A percentile compares a stretch with the other conserved stretches of the same genome.
These are phyloP conservation scores for Petrolisthes manimaculis DNA, from an alignment of 2,888 invertebrate genomes.

Conservation along the genomic window DNA sequence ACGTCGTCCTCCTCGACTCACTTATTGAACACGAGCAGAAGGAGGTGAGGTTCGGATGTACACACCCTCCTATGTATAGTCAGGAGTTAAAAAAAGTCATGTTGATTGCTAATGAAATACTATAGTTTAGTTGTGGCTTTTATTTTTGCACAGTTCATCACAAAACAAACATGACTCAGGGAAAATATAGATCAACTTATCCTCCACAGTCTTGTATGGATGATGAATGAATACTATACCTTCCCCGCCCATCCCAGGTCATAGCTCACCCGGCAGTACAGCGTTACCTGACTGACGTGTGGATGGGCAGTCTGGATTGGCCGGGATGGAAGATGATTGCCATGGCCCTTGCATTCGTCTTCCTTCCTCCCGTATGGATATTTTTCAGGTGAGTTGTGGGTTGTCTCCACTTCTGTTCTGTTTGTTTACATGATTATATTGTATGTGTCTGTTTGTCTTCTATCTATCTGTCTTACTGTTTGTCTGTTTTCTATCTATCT, in stretches of 20 bases:
- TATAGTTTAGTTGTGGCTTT: too few species aligned
- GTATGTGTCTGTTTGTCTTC: neutral
- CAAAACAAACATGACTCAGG: neutral
- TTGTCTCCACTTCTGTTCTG: neutral
- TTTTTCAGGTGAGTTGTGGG: constrained; percentile 78
- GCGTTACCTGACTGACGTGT: constrained; percentile 96
- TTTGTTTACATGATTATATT: neutral
- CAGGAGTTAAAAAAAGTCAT: too few species aligned
- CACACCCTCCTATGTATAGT: neutral
- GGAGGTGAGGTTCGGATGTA: constrained; percentile 74
- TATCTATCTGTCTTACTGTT: neutral
- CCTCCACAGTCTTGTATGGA: too few species aligned
- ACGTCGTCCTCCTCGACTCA: constrained; percentile 94
- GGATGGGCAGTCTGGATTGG: constrained; percentile 98
- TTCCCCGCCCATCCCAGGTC: constrained; percentile 71
- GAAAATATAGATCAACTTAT: neutral
- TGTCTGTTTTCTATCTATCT: neutral
- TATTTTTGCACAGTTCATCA: neutral
- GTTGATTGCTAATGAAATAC: too few species aligned
- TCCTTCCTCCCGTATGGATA: constrained; percentile 96
- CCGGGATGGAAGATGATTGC: constrained; percentile 94
- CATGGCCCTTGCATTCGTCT: constrained; percentile 90
- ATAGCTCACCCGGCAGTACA: constrained; percentile 98
- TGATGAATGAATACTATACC: too few species aligned
- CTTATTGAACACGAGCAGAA: constrained; percentile 99